Conservation (phyloP, 2,113 vertebrate species). For the Glaucidium brasilianum region DNA sequence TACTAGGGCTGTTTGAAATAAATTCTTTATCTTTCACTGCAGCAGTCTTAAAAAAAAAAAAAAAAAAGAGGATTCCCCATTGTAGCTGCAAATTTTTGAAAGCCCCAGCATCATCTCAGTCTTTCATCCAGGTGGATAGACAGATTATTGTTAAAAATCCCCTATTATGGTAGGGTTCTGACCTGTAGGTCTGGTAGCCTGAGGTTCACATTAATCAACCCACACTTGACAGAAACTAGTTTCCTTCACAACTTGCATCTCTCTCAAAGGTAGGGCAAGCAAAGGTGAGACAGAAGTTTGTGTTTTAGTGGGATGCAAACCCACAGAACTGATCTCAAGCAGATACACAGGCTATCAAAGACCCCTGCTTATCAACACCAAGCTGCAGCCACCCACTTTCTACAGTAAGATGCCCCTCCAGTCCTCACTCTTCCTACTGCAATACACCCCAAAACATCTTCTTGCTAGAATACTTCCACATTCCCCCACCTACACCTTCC, state of each 20-base stretch:
- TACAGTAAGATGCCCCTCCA: neutral
- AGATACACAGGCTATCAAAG: neutral
- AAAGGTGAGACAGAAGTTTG: neutral
- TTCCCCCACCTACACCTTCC: neutral
- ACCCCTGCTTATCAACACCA: neutral
- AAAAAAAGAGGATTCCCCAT: neutral
- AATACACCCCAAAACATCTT: neutral
- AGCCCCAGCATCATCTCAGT: neutral
- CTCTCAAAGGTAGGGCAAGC: neutral
- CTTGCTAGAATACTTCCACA: neutral
- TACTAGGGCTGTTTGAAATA: neutral
- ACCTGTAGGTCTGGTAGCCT: neutral
- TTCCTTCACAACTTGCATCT: neutral
- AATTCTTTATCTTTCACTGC: neutral
- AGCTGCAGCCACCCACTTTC: neutral
- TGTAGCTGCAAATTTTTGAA: neutral
- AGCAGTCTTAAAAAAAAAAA: neutral
- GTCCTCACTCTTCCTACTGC: neutral
- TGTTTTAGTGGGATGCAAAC: neutral
- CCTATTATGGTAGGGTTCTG: neutral
- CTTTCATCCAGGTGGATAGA: neutral
- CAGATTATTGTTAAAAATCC: neutral
- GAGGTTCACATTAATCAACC: neutral
- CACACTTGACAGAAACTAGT: neutral
- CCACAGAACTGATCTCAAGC: neutral